phyloP scores from a whole-genome alignment of 1,140 invertebrate species.

The Tetragonula clypearis region DNA sequence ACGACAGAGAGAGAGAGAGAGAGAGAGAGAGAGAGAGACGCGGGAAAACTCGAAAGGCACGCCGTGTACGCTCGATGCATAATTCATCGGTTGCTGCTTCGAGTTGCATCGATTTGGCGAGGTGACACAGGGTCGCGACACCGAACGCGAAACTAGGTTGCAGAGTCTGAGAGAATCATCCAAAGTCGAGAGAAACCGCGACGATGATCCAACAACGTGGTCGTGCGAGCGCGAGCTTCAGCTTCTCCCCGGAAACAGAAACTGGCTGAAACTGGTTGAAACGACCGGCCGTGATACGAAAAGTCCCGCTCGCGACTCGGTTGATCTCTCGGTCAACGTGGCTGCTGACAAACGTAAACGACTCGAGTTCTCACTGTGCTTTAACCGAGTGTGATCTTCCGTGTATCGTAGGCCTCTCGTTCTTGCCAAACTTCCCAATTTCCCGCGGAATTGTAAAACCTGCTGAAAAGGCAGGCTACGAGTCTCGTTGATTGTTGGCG shows the following conservation, averaged over 20 bases:
- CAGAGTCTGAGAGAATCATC: not conserved
- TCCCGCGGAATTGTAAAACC: no score
- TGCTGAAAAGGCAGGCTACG: no score
- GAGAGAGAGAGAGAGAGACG: not conserved
- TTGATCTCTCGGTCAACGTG: not conserved
- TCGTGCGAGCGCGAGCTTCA: not conserved
- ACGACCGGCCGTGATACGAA: not conserved
- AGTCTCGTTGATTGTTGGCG: no score
- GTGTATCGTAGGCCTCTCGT: no score
- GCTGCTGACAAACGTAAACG: not conserved
- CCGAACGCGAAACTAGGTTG: slow-evolving; percentile 4
- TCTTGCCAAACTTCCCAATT: not conserved
- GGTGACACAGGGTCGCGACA: no score
- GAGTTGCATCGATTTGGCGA: not conserved
- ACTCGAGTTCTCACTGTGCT: no score
- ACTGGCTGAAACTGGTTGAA: not conserved
- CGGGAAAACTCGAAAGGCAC: not conserved
- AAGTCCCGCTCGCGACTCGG: not conserved
- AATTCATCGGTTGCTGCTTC: not conserved
- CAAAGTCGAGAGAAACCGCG: no score
- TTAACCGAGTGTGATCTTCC: no score
- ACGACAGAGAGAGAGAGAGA: no score
- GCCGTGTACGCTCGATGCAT: not conserved
- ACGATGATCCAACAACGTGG: not conserved
- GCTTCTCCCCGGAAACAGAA: not conserved